A percentile compares a stretch with the other conserved stretches of the same genome.
Evolutionary conservation across 2,113 vertebrate species (phyloP).

Genomic region (Pseudonaja textilis): DNA sequence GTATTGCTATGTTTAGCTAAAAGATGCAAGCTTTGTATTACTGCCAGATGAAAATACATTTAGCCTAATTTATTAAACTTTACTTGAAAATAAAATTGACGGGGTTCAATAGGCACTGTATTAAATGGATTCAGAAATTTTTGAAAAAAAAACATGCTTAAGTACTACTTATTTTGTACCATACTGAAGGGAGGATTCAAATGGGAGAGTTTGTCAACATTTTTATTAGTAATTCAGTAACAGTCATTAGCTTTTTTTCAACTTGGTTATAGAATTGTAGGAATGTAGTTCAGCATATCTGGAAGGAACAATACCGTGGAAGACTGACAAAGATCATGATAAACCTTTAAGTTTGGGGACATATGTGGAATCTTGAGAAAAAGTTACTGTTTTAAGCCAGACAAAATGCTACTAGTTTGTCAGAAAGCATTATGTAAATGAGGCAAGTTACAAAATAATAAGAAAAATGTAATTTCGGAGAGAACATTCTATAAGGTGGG

Average conservation of each 20-base stretch:
- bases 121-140: neutral
- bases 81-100: neutral
- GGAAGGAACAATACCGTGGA: neutral
- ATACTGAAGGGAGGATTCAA: neutral
- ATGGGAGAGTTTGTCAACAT: neutral
- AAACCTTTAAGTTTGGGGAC: neutral
- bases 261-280: neutral
- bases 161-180: neutral
- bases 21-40: neutral
- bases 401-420: neutral
- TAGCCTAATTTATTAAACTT: neutral
- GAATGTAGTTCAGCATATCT: neutral
- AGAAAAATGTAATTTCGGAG: neutral
- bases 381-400: neutral
- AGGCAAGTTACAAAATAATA: neutral
- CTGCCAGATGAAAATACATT: neutral
- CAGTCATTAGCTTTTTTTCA: neutral
- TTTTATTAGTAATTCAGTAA: neutral
- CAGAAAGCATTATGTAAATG: neutral
- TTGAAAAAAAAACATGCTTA: neutral
- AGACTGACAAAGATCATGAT: neutral
- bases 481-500: neutral
- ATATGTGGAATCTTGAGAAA: neutral
- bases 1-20: slow-evolving; percentile 1
- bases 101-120: neutral